Base-by-base conservation (phyloP, 2,113 vertebrate species). In the Equus przewalskii region DNA sequence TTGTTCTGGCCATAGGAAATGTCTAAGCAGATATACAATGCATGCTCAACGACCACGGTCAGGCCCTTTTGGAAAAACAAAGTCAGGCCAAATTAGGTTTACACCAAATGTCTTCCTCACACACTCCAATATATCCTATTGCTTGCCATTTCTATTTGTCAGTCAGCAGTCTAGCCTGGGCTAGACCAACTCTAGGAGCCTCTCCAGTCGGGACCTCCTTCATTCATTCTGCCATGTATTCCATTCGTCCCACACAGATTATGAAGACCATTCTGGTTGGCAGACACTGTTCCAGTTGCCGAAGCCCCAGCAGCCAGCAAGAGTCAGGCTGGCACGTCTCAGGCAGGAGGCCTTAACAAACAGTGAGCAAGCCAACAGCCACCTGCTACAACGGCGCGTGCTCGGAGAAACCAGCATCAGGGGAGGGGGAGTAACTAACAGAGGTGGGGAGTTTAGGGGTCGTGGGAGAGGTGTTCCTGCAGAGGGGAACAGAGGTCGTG, bases 321-420 rank as follows among this genome's bases (percentile, higher is more conserved):
- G 24, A 30, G 49, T 12, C 22, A 30, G 73, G 12, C 7, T 30
- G n/a, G 54, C 4, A 0, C 4, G 44, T 44, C 54, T 22, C 5
- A 0, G 1, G 46, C 16, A 7, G 26, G 41, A 6, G 4, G 9
- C 3, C 14, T 3, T 4, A 58, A 36, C 0, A 2, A 30, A 22
- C 11, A 1, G 28, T 13, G 16, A 14, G 4, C 56, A 54, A 16
- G 28, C 41, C 56, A 62, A 12, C 70, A 49, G 72, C 26, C 10
- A 21, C 54, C 3, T 1, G 79, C 11, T 1, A 19, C 2, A 6
- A 10, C 3, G 8, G 79, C 24, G 5, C 0, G 58, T 8, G 24
- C 16, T 2, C 0, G 44, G 22, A 33, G 26, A 1, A 30, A 12
- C 0, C 0, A 16, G 51, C 8, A 21, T 0, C 0, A 5, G 30